Evolutionary conservation across 2,797 vertebrate species (phyloP).

Genomic region (Brotula barbata): DNA sequence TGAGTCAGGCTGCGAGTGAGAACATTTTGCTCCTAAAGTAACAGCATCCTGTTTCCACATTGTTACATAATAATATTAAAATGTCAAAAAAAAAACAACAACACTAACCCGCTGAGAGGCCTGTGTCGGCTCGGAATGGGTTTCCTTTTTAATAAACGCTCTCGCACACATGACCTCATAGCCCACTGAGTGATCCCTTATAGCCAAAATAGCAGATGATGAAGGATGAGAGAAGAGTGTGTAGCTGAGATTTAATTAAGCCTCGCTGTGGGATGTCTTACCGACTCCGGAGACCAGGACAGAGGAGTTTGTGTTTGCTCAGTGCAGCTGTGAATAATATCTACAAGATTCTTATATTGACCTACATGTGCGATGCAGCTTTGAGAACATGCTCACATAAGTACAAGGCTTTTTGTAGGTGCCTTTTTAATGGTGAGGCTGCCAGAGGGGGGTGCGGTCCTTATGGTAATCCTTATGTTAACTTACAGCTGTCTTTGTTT

Average conservation of each 20-base stretch:
- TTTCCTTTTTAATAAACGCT: constrained; percentile 51
- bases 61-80: constrained; percentile 52
- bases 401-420: constrained; percentile 25
- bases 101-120: constrained; percentile 24
- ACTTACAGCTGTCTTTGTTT: constrained; percentile 44
- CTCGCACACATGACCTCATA: constrained; percentile 50
- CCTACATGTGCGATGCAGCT: constrained; percentile 64
- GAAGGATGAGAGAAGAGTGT: constrained; percentile 66
- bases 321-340: constrained; percentile 70
- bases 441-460: constrained; percentile 41
- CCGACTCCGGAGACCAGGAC: constrained; percentile 57
- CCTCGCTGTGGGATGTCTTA: constrained; percentile 69
- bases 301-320: constrained; percentile 71
- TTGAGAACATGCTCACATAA: constrained; percentile 42
- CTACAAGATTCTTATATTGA: constrained; percentile 65
- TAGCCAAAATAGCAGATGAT: constrained; percentile 72
- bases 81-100: constrained; percentile 30
- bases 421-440: constrained; percentile 23
- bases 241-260: constrained; percentile 75
- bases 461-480: constrained; percentile 56
- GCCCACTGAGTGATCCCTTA: constrained; percentile 48
- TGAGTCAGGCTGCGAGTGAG: constrained; percentile 21
- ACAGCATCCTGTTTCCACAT: constrained; percentile 13
- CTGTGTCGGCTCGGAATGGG: constrained; percentile 36
- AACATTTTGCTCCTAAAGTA: constrained; percentile 19